phyloP scores from a whole-genome alignment of 2,888 invertebrate genomes.

The Heliconius charithonia region DNA sequence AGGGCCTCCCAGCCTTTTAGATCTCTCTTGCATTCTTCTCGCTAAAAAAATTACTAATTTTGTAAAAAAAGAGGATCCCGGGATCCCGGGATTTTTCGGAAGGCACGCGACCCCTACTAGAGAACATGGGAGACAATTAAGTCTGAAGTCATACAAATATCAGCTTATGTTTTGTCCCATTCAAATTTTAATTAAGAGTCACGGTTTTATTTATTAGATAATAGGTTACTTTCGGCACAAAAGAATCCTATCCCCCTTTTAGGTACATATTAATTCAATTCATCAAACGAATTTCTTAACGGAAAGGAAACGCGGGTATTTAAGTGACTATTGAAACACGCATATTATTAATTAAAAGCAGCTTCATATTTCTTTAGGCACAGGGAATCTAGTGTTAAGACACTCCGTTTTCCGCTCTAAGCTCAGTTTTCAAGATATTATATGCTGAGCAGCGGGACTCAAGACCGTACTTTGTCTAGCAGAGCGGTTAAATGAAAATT shows the following conservation, averaged over 20 bases:
- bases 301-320: conserved; percentile 17
- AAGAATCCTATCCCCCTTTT: conserved; percentile 15
- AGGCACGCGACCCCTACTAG: no score
- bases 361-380: neutral
- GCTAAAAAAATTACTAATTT: no score
- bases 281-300: neutral
- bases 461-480: no score
- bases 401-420: neutral
- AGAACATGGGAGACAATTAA: neutral
- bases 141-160: neutral
- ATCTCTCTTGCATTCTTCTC: no score
- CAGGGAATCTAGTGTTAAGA: neutral
- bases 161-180: neutral
- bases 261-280: conserved; percentile 3
- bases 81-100: no score
- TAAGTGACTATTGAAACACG: neutral
- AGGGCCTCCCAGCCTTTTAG: no score
- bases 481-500: no score
- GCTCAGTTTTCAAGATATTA: neutral
- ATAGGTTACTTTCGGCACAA: neutral
- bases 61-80: no score
- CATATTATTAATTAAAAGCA: neutral
- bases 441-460: no score
- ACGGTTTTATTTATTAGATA: neutral
- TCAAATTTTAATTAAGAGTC: conserved; percentile 12